Evolutionary conservation across 2,113 vertebrate species (phyloP), one percentile per base, ranked within the genome.

Genomic region (Oreochromis aureus): DNA sequence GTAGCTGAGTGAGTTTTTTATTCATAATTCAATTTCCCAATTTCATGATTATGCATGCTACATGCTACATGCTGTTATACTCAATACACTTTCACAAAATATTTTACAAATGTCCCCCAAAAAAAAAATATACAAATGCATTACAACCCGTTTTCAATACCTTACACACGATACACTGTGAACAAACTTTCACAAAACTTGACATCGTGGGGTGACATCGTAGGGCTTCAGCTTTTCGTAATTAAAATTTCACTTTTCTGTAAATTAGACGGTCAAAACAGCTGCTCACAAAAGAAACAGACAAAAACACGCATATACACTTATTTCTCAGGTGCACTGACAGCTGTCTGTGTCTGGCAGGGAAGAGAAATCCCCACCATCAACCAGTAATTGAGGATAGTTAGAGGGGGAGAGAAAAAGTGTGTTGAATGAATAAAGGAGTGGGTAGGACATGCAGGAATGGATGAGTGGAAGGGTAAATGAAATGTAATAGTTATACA

Each of bases 291-390:
- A 86, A 89, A 39, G 18, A 81, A 63, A 81, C 63, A 83, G 34
- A 58, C 54, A 82, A 81, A 84, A 63, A 63, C 10, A 36, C 4
- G 1, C 41, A 55, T 1, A 18, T 27, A 10, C n/a, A 85, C 36
- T 34, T 36, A 63, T 66, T 34, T 86, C 79, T 81, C 85, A 86
- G 84, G 91, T 84, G 87, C 32, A 18, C 48, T 39, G 24, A 89
- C 53, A 6, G 10, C 30, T 4, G 88, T 86, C 89, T 91, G 87
- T 92, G 89, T 93, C 92, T 91, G 90, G 86, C 61, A 56, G 87
- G 90, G 71, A 32, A 30, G 71, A 93, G 87, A 95, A 95, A 93
- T 95, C 93, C 95, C 94, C 94, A 84, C 73, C 84, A 81, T 89
- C 89, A 93, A 87, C 80, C 71, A 22, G 83, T 92, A 95, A 95